phyloP scores from a whole-genome alignment of 2,888 invertebrate species.

The Muscina levida region DNA sequence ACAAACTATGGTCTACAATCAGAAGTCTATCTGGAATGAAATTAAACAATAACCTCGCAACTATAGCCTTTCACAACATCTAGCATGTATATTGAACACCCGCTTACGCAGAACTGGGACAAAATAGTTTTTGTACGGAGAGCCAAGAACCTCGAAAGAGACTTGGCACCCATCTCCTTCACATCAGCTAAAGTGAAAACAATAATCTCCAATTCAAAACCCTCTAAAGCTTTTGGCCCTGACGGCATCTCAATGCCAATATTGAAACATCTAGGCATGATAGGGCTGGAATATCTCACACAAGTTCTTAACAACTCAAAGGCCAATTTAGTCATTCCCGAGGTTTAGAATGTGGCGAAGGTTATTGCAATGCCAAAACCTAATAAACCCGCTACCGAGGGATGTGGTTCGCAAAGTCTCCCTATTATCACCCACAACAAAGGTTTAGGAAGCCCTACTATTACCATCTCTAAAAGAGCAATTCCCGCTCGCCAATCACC shows the following conservation, averaged over 20 bases:
- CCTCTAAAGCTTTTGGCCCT: not conserved
- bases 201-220: conserved; percentile 8
- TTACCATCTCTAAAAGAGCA: not conserved
- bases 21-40: not conserved
- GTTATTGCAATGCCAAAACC: too few relatives aligned
- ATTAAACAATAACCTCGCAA: not conserved
- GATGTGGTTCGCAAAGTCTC: not conserved
- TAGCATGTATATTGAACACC: not conserved
- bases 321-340: not conserved
- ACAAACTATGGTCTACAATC: too few relatives aligned
- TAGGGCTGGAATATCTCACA: too few relatives aligned
- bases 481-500: too few relatives aligned
- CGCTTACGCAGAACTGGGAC: too few relatives aligned
- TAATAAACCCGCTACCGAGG: too few relatives aligned
- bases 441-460: not conserved
- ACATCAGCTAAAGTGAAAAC: not conserved
- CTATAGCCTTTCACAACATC: not conserved
- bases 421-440: not conserved
- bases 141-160: too few relatives aligned
- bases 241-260: conserved; percentile 8
- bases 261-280: too few relatives aligned
- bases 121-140: too few relatives aligned
- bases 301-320: not conserved
- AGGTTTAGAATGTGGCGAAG: too few relatives aligned
- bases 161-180: too few relatives aligned